Base-by-base conservation (phyloP, 2,888 invertebrate species). In the Horisme vitalbata region DNA sequence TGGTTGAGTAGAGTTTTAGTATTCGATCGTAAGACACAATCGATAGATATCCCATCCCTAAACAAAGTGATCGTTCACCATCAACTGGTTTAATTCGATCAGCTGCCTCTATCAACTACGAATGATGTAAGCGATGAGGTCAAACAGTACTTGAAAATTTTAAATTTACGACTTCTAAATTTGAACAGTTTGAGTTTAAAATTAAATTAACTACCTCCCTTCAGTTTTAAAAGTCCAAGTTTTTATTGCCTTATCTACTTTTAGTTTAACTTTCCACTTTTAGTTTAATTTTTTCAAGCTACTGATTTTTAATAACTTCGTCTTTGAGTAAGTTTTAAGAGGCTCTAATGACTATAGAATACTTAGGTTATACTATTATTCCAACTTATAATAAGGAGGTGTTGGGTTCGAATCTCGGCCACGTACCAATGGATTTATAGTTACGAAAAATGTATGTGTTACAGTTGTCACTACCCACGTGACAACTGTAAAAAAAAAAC, bases 151-250 rank as follows among this genome's bases (percentile, higher is more conserved):
- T 46, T 68, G 75, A 73, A 78, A 75, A 83, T 73, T 79, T 71
- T 76, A 68, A 82, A 87, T 83, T 81, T 85, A 85, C 68, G 78
- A 62, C 65, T 68, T 77, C 83, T 85, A 77, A 82, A 83, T 77
- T 73, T 54, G 54, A 65, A 59, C 63, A n/a, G n/a, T n/a, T n/a
- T 12, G 18, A 68, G 57, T 75, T 80, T 73, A 72, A 78, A 78
- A 76, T 83, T 72, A 62, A 74, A 76, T 75, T 69, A 62, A 60
- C 62, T 59, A 55, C 57, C 50, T 51, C 18, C 36, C 32, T 45
- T 49, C 52, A 50, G 36, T 51, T 54, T 54, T 27, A 45, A 47
- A 51, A 52, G 48, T 43, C 43, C 15, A 37, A 44, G 44, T 46
- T 52, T 50, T 55, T 53, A 49, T 53, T 52, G 37, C 39, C 34